These are phyloP conservation scores for Philopedon plagiatum DNA, from an alignment of 2,888 invertebrate species.

Conservation along the genomic window DNA sequence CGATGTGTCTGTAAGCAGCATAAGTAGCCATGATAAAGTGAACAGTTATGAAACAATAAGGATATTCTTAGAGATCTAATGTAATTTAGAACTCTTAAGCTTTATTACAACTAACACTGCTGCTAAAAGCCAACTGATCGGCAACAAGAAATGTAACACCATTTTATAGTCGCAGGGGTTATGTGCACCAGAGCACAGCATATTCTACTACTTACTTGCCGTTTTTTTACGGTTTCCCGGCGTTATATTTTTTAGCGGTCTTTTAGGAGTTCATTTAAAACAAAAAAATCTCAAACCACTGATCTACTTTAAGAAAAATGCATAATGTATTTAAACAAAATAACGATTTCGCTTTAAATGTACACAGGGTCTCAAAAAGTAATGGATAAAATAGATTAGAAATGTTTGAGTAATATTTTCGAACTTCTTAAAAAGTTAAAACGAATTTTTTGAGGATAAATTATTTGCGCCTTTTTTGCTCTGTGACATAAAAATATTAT, in stretches of 20 bases:
- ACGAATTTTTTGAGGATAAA: too few species aligned
- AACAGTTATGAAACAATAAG: conserved; percentile 39
- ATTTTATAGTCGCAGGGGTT: conserved; percentile 50
- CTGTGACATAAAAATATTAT: too few species aligned
- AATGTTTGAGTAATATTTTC: too few species aligned
- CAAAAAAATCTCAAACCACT: neutral
- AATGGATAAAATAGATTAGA: neutral
- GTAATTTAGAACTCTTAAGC: conserved; percentile 9
- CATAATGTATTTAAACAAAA: neutral
- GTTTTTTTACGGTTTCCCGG: conserved; percentile 31
- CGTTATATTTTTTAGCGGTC: conserved; percentile 35
- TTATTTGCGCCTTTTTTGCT: too few species aligned
- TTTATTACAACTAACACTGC: conserved; percentile 42
- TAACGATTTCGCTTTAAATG: neutral
- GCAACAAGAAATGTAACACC: conserved; percentile 47
- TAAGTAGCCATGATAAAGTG: conserved; percentile 83
- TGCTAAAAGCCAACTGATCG: conserved; percentile 46
- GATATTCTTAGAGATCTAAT: conserved; percentile 10
- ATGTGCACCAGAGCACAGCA: conserved; percentile 49
- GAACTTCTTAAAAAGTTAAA: too few species aligned
- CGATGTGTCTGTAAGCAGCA: conserved; percentile 94
- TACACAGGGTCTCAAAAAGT: neutral
- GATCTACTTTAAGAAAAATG: conserved; percentile 11
- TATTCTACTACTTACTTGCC: conserved; percentile 31
- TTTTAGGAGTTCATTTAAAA: conserved; percentile 18